Evolutionary conservation across 2,113 vertebrate genomes (phyloP).

Genomic region (chimpanzee (Pan troglodytes)): NHGRI_mPanTro3-v2.1_pri NC_086016.1:47174501-47175000

Average conservation of each 20-base stretch:
- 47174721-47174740: not conserved
- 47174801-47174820: not conserved
- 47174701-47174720: rapidly evolving
- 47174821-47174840: rapidly evolving
- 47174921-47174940: constrained; percentile 90
- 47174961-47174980: constrained; percentile 91
- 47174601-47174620: not conserved
- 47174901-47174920: constrained; percentile 94
- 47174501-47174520: not conserved
- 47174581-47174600: not conserved
- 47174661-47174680: not conserved
- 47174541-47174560: rapidly evolving
- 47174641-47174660: not conserved
- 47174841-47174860: constrained; percentile 91
- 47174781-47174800: not conserved
- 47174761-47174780: rapidly evolving
- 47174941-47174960: constrained; percentile 94
- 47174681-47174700: not conserved
- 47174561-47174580: too few relatives aligned
- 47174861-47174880: constrained; percentile 98
- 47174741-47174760: rapidly evolving
- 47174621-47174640: not conserved
- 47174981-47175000: rapidly evolving
- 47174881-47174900: constrained; percentile 98
- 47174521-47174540: too few relatives aligned